Evolutionary conservation across 2,888 invertebrate genomes (phyloP), one percentile per base, ranked within the genome.

Genomic region (Atherix ibis): DNA sequence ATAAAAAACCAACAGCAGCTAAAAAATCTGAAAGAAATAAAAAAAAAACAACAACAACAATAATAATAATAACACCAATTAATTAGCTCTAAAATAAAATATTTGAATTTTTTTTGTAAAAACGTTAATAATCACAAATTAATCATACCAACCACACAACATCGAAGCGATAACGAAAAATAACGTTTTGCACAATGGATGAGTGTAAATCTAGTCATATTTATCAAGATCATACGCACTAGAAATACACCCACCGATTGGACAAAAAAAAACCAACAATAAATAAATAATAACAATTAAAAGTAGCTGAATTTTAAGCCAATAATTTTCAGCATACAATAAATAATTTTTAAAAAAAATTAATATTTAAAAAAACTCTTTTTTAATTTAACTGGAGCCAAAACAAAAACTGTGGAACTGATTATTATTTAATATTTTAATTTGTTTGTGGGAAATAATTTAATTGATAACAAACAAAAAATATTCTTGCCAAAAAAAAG

Each of bases 201-300:
- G 54, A 56, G 56, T 56, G 52, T 52, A 51, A 51, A 53, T 56
- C 56, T 56, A 56, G 56, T 56, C 56, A 55, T 54, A 50, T 40
- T 27, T 36, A 32, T 36, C 35, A 32, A 39, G 41, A 18, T 34
- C 46, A 40, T 45, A 55, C 50, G 48, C 44, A 53, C 50, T 41
- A 50, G 48, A 53, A 42, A 45, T 49, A 36, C 49, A 59, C 56
- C 49, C 58, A 59, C 50, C 56, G 44, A 52, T 38, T 36, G 46
- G 41, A 44, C 42, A 31, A 43, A 40, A 37, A 27, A 19, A 35
- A 29, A 37, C 36, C 35, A 38, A 33, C 34, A 40, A 27, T 4
- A 17, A 36, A 36, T 18, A 35, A 22, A 32, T 10, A 37, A 19
- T 5, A 29, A 12, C 13, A 27, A 35, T 18, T 24, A 31, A 25